Conservation (phyloP, 2,888 invertebrate genomes). For the Myopa testacea region DNA sequence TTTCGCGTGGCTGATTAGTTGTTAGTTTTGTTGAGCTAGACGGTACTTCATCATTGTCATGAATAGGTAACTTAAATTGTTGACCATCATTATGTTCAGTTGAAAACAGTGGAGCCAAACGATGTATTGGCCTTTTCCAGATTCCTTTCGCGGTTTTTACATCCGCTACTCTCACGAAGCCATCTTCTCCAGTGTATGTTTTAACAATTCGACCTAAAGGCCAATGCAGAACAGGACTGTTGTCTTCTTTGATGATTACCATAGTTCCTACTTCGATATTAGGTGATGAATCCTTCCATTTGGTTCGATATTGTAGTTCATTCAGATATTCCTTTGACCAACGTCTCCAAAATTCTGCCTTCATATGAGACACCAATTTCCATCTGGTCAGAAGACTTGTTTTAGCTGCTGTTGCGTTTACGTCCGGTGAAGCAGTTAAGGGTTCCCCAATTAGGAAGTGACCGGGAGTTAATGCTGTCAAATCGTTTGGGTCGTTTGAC, state of each 20-base stretch:
- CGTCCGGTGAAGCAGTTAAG: background rate
- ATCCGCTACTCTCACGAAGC: too few species aligned
- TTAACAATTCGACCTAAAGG: background rate
- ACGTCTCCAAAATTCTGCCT: background rate
- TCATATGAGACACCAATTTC: background rate
- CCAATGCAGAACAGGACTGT: slow-evolving; percentile 16
- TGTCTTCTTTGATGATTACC: slow-evolving; percentile 34
- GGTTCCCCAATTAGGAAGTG: background rate
- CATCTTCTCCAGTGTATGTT: background rate
- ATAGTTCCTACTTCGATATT: background rate
- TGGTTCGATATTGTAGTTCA: background rate
- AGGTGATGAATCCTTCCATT: background rate
- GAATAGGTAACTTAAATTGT: too few species aligned
- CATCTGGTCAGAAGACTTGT: background rate
- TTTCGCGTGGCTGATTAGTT: too few species aligned
- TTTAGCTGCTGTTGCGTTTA: background rate
- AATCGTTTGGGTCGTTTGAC: too few species aligned
- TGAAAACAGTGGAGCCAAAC: background rate
- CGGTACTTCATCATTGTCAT: too few species aligned
- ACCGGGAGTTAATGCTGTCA: background rate
- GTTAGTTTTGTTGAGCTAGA: too few species aligned
- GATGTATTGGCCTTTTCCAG: background rate
- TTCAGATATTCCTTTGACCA: background rate
- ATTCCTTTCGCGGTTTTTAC: too few species aligned
- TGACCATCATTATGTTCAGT: too few species aligned